These are phyloP conservation scores for Dipodomys merriami DNA, from an alignment of 2,113 vertebrate species.

Conservation along the genomic window DNA sequence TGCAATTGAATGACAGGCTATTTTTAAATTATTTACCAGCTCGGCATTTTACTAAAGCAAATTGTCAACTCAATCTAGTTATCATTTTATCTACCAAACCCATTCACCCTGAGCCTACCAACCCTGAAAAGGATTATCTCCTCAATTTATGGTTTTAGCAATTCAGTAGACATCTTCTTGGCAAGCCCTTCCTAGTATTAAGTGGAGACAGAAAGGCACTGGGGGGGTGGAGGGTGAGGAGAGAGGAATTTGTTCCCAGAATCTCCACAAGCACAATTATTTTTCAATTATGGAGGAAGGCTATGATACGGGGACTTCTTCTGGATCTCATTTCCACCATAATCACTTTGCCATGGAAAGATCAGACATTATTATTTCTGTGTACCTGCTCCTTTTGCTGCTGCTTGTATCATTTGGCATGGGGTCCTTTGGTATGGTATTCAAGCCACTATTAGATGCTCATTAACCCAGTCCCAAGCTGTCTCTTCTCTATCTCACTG, in stretches of 20 bases:
- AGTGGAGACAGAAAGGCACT: constrained; percentile 60
- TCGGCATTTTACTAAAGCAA: constrained; percentile 79
- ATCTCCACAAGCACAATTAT: constrained; percentile 44
- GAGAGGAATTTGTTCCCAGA: constrained; percentile 72
- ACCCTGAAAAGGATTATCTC: constrained; percentile 73
- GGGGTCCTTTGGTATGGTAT: background rate
- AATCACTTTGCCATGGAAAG: constrained; percentile 52
- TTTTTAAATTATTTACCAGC: constrained; percentile 82
- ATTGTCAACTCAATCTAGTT: constrained; percentile 80
- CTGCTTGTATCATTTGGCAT: background rate
- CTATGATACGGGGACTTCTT: background rate
- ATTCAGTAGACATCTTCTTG: constrained; percentile 79
- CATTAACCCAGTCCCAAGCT: background rate
- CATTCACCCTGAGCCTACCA: constrained; percentile 74
- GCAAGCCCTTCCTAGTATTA: constrained; percentile 50
- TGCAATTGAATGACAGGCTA: constrained; percentile 82
- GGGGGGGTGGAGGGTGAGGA: constrained; percentile 18
- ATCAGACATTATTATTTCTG: constrained; percentile 15
- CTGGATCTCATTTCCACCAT: constrained; percentile 53
- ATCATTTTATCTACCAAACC: constrained; percentile 74
- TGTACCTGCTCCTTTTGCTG: background rate
- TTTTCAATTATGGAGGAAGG: constrained; percentile 64
- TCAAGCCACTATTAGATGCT: background rate
- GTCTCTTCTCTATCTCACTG: background rate
- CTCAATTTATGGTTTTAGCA: constrained; percentile 75